Evolutionary conservation across 2,888 invertebrate species (phyloP).

Genomic region (Conchocele bisecta): DNA sequence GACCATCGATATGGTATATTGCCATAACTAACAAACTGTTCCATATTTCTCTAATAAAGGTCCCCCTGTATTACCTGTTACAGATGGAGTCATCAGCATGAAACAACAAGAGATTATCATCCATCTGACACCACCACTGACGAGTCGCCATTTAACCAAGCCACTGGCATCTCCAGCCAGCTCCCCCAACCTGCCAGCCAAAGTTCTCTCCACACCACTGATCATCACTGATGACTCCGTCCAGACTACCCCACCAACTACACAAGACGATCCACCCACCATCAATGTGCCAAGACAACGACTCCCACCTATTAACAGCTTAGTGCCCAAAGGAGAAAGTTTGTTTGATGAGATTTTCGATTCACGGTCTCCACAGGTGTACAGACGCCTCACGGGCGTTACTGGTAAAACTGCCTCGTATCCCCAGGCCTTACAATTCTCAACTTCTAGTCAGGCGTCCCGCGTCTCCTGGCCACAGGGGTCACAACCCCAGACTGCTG

Average conservation of each 20-base stretch:
- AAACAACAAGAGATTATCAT: not conserved
- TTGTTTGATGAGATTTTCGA: slow-evolving; percentile 51
- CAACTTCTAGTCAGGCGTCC: slow-evolving; percentile 14
- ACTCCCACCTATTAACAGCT: slow-evolving; percentile 49
- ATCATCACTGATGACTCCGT: slow-evolving; percentile 44
- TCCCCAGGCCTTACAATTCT: slow-evolving; percentile 25
- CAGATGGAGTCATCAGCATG: slow-evolving; percentile 1
- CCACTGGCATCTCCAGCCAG: slow-evolving; percentile 50
- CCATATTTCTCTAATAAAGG: too few species aligned
- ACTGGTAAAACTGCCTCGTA: slow-evolving; percentile 36
- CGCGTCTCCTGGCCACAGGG: slow-evolving; percentile 52
- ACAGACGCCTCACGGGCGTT: slow-evolving; percentile 29
- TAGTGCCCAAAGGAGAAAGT: slow-evolving; percentile 51
- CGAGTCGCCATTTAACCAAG: slow-evolving; percentile 3
- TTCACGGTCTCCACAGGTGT: slow-evolving; percentile 55
- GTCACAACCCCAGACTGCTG: slow-evolving; percentile 12
- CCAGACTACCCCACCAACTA: not conserved
- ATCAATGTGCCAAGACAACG: slow-evolving; percentile 28
- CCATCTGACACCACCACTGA: slow-evolving; percentile 5
- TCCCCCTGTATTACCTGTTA: not conserved
- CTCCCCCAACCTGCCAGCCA: slow-evolving; percentile 42
- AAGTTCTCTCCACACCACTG: slow-evolving; percentile 26
- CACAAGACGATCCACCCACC: not conserved
- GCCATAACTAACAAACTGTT: too few species aligned
- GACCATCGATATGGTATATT: too few species aligned